Percentiles rank a stretch among this genome's conserved stretches.
phyloP scores from a whole-genome alignment of 2,888 invertebrate species.

The Harpalus rufipes region DNA sequence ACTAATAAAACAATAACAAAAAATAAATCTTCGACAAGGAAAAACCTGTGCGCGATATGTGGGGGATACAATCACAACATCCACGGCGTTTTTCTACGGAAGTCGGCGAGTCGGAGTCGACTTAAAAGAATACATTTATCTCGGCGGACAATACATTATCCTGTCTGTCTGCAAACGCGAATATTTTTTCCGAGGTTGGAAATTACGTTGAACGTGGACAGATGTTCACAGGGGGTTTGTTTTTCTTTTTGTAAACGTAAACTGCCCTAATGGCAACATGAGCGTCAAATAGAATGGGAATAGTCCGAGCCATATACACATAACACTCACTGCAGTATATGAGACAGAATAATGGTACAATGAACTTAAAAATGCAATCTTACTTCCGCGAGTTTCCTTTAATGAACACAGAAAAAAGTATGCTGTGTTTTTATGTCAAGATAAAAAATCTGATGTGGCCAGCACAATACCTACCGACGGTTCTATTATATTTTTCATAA shows the following conservation, averaged over 20 bases:
- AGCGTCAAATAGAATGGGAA: background rate
- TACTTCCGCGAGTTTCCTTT: no score
- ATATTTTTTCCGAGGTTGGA: slow-evolving; percentile 66
- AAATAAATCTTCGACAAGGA: slow-evolving; percentile 49
- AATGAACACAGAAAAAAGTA: no score
- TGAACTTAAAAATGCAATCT: no score
- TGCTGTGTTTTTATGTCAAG: no score
- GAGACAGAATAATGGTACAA: no score
- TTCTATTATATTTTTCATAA: no score
- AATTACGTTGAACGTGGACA: slow-evolving; percentile 65
- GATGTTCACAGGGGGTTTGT: slow-evolving; percentile 51
- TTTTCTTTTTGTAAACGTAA: slow-evolving; percentile 39
- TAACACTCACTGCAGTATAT: no score
- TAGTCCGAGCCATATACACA: no score
- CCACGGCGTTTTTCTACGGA: background rate
- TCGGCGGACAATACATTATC: slow-evolving; percentile 66
- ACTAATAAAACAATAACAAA: slow-evolving; percentile 54
- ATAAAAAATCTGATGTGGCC: no score
- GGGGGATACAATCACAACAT: slow-evolving; percentile 50
- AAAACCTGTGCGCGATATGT: slow-evolving; percentile 40
- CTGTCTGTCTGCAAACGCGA: slow-evolving; percentile 64
- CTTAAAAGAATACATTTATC: slow-evolving; percentile 68
- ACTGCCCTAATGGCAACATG: slow-evolving; percentile 28
- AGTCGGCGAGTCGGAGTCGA: slow-evolving; percentile 29
- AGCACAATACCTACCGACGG: no score